phyloP scores from a whole-genome alignment of 2,888 invertebrate species.

The Bellardia bayeri region DNA sequence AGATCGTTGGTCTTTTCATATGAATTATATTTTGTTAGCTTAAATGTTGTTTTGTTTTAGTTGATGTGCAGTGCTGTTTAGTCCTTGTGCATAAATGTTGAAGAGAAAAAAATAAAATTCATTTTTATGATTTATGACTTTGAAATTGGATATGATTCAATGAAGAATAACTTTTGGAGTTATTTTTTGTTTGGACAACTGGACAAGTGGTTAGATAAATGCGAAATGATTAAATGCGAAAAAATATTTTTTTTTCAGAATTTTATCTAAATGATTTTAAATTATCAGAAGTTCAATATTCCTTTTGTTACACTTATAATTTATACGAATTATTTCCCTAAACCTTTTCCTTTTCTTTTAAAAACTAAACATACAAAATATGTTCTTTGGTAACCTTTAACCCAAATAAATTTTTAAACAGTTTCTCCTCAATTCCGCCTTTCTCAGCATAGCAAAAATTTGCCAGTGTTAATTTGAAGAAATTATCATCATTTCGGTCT shows the following conservation, averaged over 20 bases:
- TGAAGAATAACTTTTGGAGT: conserved; percentile 26
- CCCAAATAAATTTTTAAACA: neutral
- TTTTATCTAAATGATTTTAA: conserved; percentile 53
- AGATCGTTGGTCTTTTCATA: conserved; percentile 24
- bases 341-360: neutral
- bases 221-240: neutral
- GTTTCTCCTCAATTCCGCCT: neutral
- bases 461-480: conserved; percentile 78
- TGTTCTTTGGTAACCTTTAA: conserved; percentile 3
- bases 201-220: conserved; percentile 32
- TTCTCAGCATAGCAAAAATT: neutral
- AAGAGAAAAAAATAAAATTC: conserved; percentile 28
- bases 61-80: conserved; percentile 52
- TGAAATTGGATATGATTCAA: conserved; percentile 27
- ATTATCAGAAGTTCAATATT: too few relatives aligned
- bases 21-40: conserved; percentile 54
- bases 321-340: neutral
- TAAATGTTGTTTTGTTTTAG: conserved; percentile 49
- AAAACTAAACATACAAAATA: neutral
- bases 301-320: too few relatives aligned
- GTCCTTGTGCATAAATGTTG: conserved; percentile 19
- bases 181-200: neutral
- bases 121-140: conserved; percentile 53
- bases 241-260: too few relatives aligned
- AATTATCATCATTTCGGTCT: conserved; percentile 77